Conservation (phyloP, 2,888 invertebrate species). For the Athripsodes cinereus region DNA sequence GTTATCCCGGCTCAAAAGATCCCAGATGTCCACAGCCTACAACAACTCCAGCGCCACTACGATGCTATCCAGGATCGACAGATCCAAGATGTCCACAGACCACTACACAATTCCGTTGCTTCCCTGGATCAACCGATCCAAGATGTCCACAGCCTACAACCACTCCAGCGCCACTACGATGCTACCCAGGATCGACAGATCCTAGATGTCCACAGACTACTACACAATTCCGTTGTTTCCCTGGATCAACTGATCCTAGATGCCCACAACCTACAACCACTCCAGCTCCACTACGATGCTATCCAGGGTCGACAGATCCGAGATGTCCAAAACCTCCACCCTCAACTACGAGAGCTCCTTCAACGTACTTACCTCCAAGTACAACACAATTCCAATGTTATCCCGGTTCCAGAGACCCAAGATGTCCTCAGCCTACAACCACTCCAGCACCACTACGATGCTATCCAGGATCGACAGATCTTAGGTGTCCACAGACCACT, state of each 20-base stretch:
- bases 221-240: conserved; percentile 20
- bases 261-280: conserved; percentile 32
- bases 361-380: conserved; percentile 21
- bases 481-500: too few species aligned
- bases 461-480: too few species aligned
- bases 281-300: conserved; percentile 29
- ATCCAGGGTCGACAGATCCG: conserved; percentile 33
- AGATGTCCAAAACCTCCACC: conserved; percentile 27
- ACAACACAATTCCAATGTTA: conserved; percentile 19
- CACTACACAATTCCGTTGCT: conserved; percentile 27
- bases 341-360: conserved; percentile 28
- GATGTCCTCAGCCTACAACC: too few species aligned
- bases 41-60: conserved; percentile 26
- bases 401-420: too few species aligned
- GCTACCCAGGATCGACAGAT: conserved; percentile 41
- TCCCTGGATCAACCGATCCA: conserved; percentile 29
- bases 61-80: conserved; percentile 34
- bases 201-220: conserved; percentile 35
- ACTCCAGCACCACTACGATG: too few species aligned
- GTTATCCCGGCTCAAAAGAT: conserved; percentile 33
- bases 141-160: conserved; percentile 31
- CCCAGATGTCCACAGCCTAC: conserved; percentile 31
- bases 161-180: conserved; percentile 29
- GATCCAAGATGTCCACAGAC: conserved; percentile 31
- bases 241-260: conserved; percentile 33